These are phyloP conservation scores for Octodonta nipae DNA, from an alignment of 2,888 invertebrate species.

Conservation along the genomic window DNA sequence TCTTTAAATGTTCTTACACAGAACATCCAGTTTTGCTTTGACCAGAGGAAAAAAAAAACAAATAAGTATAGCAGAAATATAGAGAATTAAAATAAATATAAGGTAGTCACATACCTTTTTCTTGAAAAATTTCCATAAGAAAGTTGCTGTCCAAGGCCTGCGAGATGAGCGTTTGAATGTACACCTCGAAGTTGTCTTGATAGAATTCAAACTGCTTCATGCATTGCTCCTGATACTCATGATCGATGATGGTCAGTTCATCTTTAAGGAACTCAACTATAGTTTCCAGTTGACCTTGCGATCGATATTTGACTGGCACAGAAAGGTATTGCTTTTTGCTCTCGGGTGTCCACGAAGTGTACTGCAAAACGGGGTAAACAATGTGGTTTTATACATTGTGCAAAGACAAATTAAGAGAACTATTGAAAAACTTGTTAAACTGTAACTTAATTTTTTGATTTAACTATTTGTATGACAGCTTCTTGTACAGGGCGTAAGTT, in stretches of 20 bases:
- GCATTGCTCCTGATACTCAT: conserved; percentile 56
- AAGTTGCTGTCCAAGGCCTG: conserved; percentile 83
- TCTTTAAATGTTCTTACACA: too few relatives aligned
- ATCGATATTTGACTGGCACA: conserved; percentile 62
- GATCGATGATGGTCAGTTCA: conserved; percentile 55
- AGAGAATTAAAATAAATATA: too few relatives aligned
- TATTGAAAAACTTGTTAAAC: too few relatives aligned
- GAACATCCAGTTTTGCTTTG: too few relatives aligned
- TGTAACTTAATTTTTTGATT: too few relatives aligned
- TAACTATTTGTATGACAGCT: not conserved
- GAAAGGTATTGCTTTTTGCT: conserved; percentile 68
- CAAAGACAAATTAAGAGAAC: not conserved
- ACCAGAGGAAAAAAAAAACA: too few relatives aligned
- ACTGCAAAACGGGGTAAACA: conserved; percentile 40
- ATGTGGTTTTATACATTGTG: not conserved
- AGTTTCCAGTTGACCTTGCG: conserved; percentile 63
- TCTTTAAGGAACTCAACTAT: conserved; percentile 67
- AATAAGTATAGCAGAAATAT: too few relatives aligned
- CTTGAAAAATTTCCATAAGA: conserved; percentile 76
- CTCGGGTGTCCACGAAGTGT: conserved; percentile 73
- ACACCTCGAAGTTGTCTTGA: conserved; percentile 81
- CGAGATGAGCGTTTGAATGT: conserved; percentile 80
- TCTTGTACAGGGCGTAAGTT: not conserved
- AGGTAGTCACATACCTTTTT: conserved; percentile 53
- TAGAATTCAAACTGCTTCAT: conserved; percentile 65